These are phyloP conservation scores for Diorhabda carinulata DNA, from an alignment of 1,140 invertebrate species.

Conservation along the genomic window DNA sequence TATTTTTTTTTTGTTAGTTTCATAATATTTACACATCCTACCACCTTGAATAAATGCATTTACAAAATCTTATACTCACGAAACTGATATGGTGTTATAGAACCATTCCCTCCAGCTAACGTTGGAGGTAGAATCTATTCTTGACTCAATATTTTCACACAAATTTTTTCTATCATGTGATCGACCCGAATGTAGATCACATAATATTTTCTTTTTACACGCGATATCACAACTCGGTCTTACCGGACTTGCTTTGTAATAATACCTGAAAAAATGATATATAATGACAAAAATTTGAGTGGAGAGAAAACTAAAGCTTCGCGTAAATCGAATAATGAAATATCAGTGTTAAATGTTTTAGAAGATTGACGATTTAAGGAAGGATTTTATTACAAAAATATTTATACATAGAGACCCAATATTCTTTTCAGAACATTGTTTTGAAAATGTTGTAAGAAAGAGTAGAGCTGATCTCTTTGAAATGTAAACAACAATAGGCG, in stretches of 20 bases:
- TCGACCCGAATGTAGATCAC: conserved; percentile 77
- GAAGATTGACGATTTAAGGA: no score
- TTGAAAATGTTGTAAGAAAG: no score
- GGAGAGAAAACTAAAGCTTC: no score
- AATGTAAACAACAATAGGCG: no score
- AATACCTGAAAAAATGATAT: conserved; percentile 58
- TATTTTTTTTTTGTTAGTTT: no score
- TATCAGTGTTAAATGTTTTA: background rate
- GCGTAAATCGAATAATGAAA: background rate
- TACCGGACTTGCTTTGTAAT: conserved; percentile 83
- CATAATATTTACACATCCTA: no score
- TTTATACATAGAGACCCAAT: no score
- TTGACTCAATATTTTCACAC: conserved; percentile 75
- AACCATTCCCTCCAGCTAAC: conserved; percentile 79
- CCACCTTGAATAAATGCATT: no score
- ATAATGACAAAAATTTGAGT: no score
- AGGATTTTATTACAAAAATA: no score
- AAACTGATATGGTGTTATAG: conserved; percentile 77
- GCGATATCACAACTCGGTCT: conserved; percentile 73
- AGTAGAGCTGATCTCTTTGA: no score
- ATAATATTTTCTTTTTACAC: conserved; percentile 79
- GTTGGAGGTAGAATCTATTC: conserved; percentile 68
- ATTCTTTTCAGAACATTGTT: no score
- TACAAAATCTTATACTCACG: conserved; percentile 61
- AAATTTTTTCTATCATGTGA: conserved; percentile 80